Percentiles rank a stretch among this genome's conserved stretches.
Evolutionary conservation across 2,888 invertebrate genomes (phyloP).

Genomic region (Leptopilina myrica): DNA sequence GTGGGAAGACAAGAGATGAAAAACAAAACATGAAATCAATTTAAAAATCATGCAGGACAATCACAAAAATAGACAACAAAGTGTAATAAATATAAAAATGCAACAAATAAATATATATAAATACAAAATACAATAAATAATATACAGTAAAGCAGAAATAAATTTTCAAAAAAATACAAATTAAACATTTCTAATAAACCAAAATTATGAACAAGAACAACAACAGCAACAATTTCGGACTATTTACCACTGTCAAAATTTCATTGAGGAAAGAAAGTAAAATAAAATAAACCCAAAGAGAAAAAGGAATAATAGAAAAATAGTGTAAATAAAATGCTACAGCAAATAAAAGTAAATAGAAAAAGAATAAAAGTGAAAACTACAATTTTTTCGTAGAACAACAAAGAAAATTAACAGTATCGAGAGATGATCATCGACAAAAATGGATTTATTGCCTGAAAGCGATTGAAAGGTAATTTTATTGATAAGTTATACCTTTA

Average conservation of each 20-base stretch:
- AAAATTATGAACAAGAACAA: background rate
- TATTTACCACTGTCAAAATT: background rate
- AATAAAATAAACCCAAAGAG: background rate
- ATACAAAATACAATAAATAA: no score
- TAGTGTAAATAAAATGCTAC: background rate
- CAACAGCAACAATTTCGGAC: background rate
- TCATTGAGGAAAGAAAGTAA: background rate
- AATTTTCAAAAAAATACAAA: background rate
- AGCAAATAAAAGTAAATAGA: conserved; percentile 51
- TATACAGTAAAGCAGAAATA: no score
- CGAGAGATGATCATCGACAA: conserved; percentile 4
- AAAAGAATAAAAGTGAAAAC: conserved; percentile 36
- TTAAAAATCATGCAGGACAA: conserved; percentile 62
- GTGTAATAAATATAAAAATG: background rate
- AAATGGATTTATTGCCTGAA: conserved; percentile 35
- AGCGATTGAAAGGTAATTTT: conserved; percentile 55
- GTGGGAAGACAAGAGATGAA: conserved; percentile 67
- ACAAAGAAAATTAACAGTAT: conserved; percentile 26
- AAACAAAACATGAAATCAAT: conserved; percentile 74
- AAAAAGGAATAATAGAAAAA: background rate
- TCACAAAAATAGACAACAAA: conserved; percentile 49
- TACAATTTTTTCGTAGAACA: conserved; percentile 45
- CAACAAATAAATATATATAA: no score
- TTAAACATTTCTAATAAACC: background rate
- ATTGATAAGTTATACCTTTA: conserved; percentile 73